These are phyloP conservation scores for Phataginus tetradactyla DNA, from an alignment of 2,797 vertebrate genomes.

Conservation along the genomic window DNA sequence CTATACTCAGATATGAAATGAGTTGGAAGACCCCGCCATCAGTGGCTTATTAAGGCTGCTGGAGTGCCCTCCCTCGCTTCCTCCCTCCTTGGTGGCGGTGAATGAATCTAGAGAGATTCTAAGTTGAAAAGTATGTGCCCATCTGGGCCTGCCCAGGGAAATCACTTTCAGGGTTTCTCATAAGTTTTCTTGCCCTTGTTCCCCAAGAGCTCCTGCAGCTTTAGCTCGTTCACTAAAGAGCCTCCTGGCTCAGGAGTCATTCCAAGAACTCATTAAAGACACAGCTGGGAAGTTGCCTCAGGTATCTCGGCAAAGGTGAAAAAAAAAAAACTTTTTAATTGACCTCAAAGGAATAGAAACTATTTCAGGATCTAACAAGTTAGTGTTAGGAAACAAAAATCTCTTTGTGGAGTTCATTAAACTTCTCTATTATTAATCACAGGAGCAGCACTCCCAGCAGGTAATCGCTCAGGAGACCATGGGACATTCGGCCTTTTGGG, in stretches of 20 bases:
- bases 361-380: constrained; percentile 48
- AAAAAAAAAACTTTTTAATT: constrained; percentile 74
- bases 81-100: not conserved
- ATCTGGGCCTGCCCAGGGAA: not conserved
- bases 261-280: constrained; percentile 67
- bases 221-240: not conserved
- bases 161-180: not conserved
- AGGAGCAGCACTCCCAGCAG: not conserved
- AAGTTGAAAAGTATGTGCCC: not conserved
- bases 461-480: not conserved
- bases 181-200: not conserved
- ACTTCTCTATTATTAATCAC: constrained; percentile 62
- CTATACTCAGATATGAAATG: not conserved
- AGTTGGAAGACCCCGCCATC: not conserved
- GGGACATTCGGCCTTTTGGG: not conserved
- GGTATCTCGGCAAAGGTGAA: constrained; percentile 27
- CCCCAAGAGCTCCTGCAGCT: not conserved
- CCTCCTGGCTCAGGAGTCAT: not conserved
- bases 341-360: constrained; percentile 71
- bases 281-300: constrained; percentile 42
- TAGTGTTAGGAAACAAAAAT: constrained; percentile 12
- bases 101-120: not conserved
- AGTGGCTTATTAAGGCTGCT: not conserved
- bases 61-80: not conserved
- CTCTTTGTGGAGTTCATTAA: constrained; percentile 71